A percentile compares a stretch with the other conserved stretches of the same genome.
Conservation (phyloP, 2,888 invertebrate genomes). For the Teleogryllus oceanicus region DNA sequence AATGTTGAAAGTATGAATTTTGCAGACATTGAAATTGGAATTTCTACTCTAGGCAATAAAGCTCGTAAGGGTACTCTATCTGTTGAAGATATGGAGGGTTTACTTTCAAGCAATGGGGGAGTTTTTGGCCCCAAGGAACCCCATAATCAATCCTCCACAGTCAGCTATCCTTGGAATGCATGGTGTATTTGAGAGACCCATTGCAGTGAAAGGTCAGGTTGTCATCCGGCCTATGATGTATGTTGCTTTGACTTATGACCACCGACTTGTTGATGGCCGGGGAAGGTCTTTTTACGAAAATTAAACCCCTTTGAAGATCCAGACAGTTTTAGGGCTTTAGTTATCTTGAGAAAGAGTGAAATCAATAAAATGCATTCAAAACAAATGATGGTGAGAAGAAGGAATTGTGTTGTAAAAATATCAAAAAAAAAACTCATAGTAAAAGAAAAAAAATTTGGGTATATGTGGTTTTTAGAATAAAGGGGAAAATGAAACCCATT, state of each 20-base stretch:
- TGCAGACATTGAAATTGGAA: slow-evolving; percentile 89
- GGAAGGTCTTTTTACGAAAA: slow-evolving; percentile 98
- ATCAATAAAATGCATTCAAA: too few relatives aligned
- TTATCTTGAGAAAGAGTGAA: slow-evolving; percentile 21
- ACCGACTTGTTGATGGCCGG: slow-evolving; percentile 96
- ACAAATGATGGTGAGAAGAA: too few relatives aligned
- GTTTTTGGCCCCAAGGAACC: slow-evolving; percentile 97
- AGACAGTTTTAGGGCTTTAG: slow-evolving; percentile 90
- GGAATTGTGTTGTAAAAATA: too few relatives aligned
- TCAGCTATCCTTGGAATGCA: slow-evolving; percentile 99
- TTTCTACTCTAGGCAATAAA: slow-evolving; percentile 87
- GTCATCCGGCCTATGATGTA: slow-evolving; percentile 99
- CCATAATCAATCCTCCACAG: slow-evolving; percentile 99
- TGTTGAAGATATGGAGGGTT: slow-evolving; percentile 99
- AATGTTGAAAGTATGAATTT: slow-evolving; percentile 94
- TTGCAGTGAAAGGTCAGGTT: slow-evolving; percentile 94
- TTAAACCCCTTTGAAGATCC: slow-evolving; percentile 98
- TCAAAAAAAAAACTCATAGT: too few relatives aligned
- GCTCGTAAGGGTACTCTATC: slow-evolving; percentile 77
- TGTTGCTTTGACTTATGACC: slow-evolving; percentile 97
- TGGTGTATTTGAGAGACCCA: slow-evolving; percentile 90
- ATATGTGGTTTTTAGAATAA: too few relatives aligned
- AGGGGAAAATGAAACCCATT: too few relatives aligned
- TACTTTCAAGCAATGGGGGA: slow-evolving; percentile 96
- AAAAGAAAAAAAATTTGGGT: too few relatives aligned